Evolutionary conservation across 2,888 invertebrate genomes (phyloP).

Genomic region (Philereme transversata): DNA sequence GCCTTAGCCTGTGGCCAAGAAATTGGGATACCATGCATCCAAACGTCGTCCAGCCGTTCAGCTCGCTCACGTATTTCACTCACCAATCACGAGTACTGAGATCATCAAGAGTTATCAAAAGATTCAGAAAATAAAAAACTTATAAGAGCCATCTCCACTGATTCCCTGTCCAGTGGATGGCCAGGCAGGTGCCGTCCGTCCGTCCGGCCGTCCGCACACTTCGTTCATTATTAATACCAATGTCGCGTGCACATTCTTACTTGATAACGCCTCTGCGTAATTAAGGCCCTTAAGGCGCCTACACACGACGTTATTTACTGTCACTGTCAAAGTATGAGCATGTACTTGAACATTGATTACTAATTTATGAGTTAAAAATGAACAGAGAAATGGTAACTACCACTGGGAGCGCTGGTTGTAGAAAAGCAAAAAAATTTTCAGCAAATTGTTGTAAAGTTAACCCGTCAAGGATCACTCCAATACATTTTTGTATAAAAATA

Average conservation of each 20-base stretch:
- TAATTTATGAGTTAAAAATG: not conserved
- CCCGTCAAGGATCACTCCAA: too few relatives aligned
- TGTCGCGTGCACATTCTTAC: slow-evolving; percentile 84
- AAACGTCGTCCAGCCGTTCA: too few relatives aligned
- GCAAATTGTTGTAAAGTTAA: too few relatives aligned
- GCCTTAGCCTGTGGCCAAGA: too few relatives aligned
- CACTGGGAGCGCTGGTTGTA: too few relatives aligned
- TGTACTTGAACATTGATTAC: not conserved
- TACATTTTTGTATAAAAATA: too few relatives aligned
- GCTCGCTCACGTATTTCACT: too few relatives aligned
- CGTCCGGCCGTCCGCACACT: slow-evolving; percentile 65
- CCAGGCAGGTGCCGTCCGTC: slow-evolving; percentile 73
- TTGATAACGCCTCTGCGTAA: slow-evolving; percentile 82
- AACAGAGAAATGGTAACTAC: too few relatives aligned
- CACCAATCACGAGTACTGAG: too few relatives aligned
- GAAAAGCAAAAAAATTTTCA: too few relatives aligned
- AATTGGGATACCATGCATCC: too few relatives aligned
- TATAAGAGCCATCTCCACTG: not conserved
- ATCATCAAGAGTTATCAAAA: too few relatives aligned
- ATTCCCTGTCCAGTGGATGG: slow-evolving; percentile 55
- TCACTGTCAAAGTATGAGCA: slow-evolving; percentile 3
- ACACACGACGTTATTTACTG: slow-evolving; percentile 47
- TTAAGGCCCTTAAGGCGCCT: slow-evolving; percentile 73
- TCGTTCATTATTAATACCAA: slow-evolving; percentile 84
- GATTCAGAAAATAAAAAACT: not conserved